Percentiles rank a stretch among this genome's conserved stretches.
Evolutionary conservation across 2,113 vertebrate genomes (phyloP).

Genomic region (Actenoides hombroni): DNA sequence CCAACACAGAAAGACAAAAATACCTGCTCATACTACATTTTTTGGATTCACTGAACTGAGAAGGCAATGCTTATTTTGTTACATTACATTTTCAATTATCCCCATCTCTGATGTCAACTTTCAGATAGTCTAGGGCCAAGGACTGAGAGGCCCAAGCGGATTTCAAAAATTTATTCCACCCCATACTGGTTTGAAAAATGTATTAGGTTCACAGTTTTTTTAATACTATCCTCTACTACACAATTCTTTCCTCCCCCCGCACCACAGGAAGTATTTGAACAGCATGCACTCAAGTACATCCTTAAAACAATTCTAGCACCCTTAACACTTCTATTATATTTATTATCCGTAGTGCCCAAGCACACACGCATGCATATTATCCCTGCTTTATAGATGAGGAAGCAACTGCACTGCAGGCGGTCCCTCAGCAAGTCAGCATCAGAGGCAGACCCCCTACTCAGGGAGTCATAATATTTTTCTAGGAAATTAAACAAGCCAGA

Average conservation of each 20-base stretch:
- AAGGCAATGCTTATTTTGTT: background rate
- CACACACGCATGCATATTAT: background rate
- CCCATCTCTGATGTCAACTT: background rate
- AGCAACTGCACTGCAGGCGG: background rate
- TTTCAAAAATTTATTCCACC: background rate
- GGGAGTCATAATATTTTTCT: conserved; percentile 29
- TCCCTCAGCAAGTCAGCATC: background rate
- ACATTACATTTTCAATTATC: background rate
- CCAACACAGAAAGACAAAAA: background rate
- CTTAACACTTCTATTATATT: conserved; percentile 27
- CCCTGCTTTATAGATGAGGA: conserved; percentile 1
- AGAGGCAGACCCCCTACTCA: background rate
- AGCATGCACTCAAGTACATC: background rate
- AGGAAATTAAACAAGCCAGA: conserved; percentile 52
- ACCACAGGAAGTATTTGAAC: conserved; percentile 15
- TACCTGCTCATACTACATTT: background rate
- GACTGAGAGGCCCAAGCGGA: background rate
- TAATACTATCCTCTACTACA: background rate
- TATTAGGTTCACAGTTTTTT: background rate
- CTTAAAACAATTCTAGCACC: conserved; percentile 39
- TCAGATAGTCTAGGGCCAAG: background rate
- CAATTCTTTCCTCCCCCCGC: background rate
- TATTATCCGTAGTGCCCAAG: conserved; percentile 19
- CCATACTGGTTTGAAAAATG: background rate
- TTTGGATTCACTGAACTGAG: background rate